Evolutionary conservation across 2,797 vertebrate genomes (phyloP).

Genomic region (Notoglanidium macrostoma): DNA sequence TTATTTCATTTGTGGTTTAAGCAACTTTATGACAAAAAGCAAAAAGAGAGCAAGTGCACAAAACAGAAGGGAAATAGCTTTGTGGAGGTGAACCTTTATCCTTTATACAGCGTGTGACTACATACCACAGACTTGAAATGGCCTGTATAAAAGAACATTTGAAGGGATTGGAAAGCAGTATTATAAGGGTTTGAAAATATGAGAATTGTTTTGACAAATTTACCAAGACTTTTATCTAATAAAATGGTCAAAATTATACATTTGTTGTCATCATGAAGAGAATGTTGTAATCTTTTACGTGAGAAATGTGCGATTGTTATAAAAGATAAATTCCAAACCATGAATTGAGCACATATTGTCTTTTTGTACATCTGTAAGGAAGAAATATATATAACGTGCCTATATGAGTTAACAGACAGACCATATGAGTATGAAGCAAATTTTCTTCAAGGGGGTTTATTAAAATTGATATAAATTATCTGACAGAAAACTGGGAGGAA

Average conservation of each 20-base stretch:
- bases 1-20: conserved; percentile 46
- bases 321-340: conserved; percentile 4
- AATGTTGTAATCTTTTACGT: conserved; percentile 7
- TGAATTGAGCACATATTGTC: conserved; percentile 1
- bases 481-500: neutral
- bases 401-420: conserved; percentile 1
- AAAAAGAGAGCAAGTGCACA: conserved; percentile 36
- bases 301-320: neutral
- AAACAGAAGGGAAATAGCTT: neutral
- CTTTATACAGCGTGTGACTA: conserved; percentile 23
- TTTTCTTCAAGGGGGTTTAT: neutral
- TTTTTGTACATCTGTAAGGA: neutral
- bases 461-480: neutral
- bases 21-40: conserved; percentile 29
- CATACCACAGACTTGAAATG: conserved; percentile 23
- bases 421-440: neutral
- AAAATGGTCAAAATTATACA: conserved; percentile 38
- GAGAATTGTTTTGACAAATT: conserved; percentile 44
- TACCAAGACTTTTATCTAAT: conserved; percentile 49
- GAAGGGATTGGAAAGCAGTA: conserved; percentile 28
- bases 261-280: conserved; percentile 9
- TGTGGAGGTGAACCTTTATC: conserved; percentile 7
- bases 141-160: conserved; percentile 30
- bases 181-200: conserved; percentile 36
- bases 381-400: neutral